A percentile compares a stretch with the other conserved stretches of the same genome.
Conservation (phyloP, 2,113 vertebrate species). For the Mionectes macconnelli region DNA sequence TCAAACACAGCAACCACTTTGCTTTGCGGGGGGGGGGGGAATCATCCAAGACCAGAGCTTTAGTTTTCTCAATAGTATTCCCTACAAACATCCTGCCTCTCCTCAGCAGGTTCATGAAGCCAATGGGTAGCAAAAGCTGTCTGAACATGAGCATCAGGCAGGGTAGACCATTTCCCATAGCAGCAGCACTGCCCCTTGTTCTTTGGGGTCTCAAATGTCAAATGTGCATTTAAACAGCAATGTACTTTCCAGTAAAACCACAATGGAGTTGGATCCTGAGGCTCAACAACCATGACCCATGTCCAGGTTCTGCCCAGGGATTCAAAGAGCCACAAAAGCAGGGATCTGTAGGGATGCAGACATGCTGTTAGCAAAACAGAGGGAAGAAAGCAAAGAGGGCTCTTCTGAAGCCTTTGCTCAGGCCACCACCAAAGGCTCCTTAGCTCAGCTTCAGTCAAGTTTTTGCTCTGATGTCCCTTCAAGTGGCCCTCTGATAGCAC, state of each 20-base stretch:
- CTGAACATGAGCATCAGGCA: background rate
- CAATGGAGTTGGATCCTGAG: background rate
- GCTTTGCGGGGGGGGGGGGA: fast-evolving
- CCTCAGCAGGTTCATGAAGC: background rate
- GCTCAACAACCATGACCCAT: background rate
- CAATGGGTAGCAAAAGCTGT: background rate
- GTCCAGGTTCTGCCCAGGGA: background rate
- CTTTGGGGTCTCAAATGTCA: background rate
- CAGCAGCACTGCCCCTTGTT: background rate
- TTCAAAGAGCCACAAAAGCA: background rate
- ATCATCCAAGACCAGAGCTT: background rate
- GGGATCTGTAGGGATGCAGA: background rate
- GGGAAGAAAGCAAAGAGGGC: background rate
- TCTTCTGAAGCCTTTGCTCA: background rate
- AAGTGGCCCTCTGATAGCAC: background rate
- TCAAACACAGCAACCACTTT: background rate
- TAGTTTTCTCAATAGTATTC: background rate
- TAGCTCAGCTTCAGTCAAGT: background rate
- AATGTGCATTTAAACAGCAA: background rate
- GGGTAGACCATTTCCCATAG: background rate
- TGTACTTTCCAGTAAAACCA: background rate
- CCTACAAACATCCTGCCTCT: background rate
- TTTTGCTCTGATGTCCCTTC: background rate
- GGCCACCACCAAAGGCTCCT: background rate
- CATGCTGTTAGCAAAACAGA: background rate